Percentiles rank a stretch among this genome's conserved stretches.
These are phyloP conservation scores for Dendrolimus kikuchii DNA, from an alignment of 1,140 invertebrate species.

Conservation along the genomic window DNA sequence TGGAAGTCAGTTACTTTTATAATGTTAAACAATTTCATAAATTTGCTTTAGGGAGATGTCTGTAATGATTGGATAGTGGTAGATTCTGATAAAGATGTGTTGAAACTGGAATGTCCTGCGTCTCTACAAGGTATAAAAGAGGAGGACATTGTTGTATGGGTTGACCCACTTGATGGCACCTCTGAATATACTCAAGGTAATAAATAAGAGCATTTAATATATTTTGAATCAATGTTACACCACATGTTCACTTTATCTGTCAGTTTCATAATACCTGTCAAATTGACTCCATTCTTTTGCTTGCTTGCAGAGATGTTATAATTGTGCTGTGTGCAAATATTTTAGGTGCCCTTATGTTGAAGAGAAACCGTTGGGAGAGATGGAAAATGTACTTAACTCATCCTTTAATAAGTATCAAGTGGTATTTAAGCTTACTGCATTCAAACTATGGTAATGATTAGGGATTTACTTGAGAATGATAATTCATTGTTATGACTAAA, in stretches of 20 bases:
- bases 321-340: constrained; percentile 44
- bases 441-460: constrained; percentile 64
- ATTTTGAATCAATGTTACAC: no score
- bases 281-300: no score
- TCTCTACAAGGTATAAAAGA: constrained; percentile 77
- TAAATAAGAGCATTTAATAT: no score
- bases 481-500: no score
- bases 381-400: constrained; percentile 70
- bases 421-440: constrained; percentile 70
- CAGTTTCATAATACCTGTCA: no score
- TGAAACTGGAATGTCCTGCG: constrained; percentile 80
- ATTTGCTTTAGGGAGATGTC: constrained; percentile 62
- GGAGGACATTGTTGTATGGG: constrained; percentile 93
- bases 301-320: neutral
- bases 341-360: constrained; percentile 72
- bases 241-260: no score
- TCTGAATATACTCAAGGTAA: constrained; percentile 90
- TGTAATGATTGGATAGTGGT: constrained; percentile 82
- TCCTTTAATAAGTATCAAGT: constrained; percentile 70
- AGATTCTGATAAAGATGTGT: constrained; percentile 80
- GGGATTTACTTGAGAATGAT: no score
- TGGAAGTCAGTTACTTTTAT: constrained; percentile 1
- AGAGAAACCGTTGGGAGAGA: constrained; percentile 68
- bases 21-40: constrained; percentile 2
- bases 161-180: constrained; percentile 98